phyloP scores from a whole-genome alignment of 2,113 vertebrate species.

The Hippocampus zosterae region DNA sequence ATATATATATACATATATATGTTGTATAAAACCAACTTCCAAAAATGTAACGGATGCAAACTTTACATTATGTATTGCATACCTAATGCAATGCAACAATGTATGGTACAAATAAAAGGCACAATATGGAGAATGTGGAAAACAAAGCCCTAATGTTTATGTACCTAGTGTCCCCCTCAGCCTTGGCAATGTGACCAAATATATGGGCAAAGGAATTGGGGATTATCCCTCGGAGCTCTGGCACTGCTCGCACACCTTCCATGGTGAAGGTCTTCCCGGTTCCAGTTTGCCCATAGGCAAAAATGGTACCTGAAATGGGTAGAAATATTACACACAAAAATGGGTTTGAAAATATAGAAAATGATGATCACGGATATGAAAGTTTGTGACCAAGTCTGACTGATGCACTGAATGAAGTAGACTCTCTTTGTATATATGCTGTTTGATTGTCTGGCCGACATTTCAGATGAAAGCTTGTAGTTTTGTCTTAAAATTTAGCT shows the following conservation, averaged over 20 bases:
- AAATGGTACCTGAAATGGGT: slow-evolving; percentile 86
- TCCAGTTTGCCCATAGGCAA: slow-evolving; percentile 98
- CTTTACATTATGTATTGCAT: background rate
- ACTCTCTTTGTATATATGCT: too few species aligned
- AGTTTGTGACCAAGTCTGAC: background rate
- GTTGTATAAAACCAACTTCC: background rate
- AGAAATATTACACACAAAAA: slow-evolving; percentile 9
- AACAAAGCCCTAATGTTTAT: background rate
- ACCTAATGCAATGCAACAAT: background rate
- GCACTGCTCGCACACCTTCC: slow-evolving; percentile 96
- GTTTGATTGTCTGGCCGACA: too few species aligned
- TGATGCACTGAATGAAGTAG: background rate
- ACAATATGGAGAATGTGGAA: background rate
- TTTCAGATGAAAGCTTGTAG: too few species aligned
- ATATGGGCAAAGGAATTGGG: slow-evolving; percentile 98
- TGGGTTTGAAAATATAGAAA: background rate
- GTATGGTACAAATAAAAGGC: background rate
- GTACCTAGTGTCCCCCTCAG: slow-evolving; percentile 94
- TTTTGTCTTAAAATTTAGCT: too few species aligned
- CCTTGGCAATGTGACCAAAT: slow-evolving; percentile 98
- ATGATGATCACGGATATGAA: background rate
- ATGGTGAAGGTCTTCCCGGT: slow-evolving; percentile 99
- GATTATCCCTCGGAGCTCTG: slow-evolving; percentile 95
- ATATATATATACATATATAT: too few species aligned
- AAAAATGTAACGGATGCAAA: background rate